These are phyloP conservation scores for Temnopleurus reevesii DNA, from an alignment of 53 echinoderm and acorn worm species.

Conservation along the genomic window DNA sequence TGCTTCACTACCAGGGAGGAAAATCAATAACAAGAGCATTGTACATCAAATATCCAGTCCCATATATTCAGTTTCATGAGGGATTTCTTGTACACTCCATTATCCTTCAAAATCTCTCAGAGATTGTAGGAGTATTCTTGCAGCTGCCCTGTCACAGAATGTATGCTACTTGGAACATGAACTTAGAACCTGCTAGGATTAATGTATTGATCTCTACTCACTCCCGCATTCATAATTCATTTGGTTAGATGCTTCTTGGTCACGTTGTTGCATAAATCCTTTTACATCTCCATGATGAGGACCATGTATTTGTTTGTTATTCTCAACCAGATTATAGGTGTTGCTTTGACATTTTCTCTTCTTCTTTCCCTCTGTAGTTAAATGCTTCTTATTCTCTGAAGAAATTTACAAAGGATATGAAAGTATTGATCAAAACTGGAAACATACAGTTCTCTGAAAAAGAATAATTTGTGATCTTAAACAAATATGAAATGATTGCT, in stretches of 20 bases:
- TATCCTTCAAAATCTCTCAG: slow-evolving; percentile 21
- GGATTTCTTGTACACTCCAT: slow-evolving; percentile 26
- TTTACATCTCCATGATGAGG: background rate
- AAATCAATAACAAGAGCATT: slow-evolving; percentile 39
- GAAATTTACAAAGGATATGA: background rate
- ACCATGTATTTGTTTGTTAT: background rate
- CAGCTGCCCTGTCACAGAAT: slow-evolving; percentile 35
- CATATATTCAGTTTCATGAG: slow-evolving; percentile 24
- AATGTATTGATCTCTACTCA: slow-evolving; percentile 40
- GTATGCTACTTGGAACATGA: slow-evolving; percentile 40
- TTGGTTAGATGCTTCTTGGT: background rate
- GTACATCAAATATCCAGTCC: slow-evolving; percentile 11
- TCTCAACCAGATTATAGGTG: background rate
- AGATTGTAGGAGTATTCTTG: slow-evolving; percentile 16
- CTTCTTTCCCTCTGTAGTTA: background rate
- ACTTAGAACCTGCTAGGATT: slow-evolving; percentile 3
- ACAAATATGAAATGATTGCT: background rate
- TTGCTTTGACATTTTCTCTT: background rate
- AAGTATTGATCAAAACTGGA: background rate
- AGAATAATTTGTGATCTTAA: too few species aligned
- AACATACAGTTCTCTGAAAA: background rate
- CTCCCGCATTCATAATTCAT: slow-evolving; percentile 31
- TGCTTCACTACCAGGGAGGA: background rate
- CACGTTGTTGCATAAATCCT: background rate
- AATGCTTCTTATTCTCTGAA: background rate